Conservation (phyloP, 2,113 vertebrate genomes). For the Paramisgurnus dabryanus region DNA sequence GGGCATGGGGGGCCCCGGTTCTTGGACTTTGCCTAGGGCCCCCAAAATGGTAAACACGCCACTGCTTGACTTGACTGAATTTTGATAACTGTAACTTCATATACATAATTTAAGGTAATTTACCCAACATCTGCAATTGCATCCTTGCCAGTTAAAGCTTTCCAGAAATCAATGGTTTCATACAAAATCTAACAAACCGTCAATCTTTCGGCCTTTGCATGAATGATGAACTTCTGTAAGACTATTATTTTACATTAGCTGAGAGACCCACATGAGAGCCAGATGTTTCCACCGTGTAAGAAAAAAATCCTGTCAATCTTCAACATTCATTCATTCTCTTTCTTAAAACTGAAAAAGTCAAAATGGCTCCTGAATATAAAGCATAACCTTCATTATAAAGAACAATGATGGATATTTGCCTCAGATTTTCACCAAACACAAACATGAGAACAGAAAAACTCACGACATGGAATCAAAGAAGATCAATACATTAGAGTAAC, state of each 20-base stretch:
- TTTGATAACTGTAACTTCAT: too few species aligned
- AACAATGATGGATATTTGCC: conserved; percentile 18
- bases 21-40: too few species aligned
- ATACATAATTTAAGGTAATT: too few species aligned
- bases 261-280: background rate
- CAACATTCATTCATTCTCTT: conserved; percentile 8
- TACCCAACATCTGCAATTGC: too few species aligned
- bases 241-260: background rate
- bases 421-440: conserved; percentile 37
- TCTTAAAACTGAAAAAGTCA: conserved; percentile 21
- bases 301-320: background rate
- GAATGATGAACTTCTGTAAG: too few species aligned
- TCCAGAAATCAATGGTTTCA: too few species aligned
- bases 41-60: too few species aligned
- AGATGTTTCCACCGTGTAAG: background rate
- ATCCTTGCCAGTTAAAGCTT: too few species aligned
- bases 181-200: too few species aligned
- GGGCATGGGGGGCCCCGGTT: too few species aligned
- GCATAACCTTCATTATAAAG: conserved; percentile 27
- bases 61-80: too few species aligned
- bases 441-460: conserved; percentile 46
- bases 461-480: conserved; percentile 54
- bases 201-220: too few species aligned
- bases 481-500: conserved; percentile 33
- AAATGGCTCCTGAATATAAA: background rate